phyloP scores from a whole-genome alignment of 2,113 vertebrate genomes.

The Jaculus jaculus region DNA sequence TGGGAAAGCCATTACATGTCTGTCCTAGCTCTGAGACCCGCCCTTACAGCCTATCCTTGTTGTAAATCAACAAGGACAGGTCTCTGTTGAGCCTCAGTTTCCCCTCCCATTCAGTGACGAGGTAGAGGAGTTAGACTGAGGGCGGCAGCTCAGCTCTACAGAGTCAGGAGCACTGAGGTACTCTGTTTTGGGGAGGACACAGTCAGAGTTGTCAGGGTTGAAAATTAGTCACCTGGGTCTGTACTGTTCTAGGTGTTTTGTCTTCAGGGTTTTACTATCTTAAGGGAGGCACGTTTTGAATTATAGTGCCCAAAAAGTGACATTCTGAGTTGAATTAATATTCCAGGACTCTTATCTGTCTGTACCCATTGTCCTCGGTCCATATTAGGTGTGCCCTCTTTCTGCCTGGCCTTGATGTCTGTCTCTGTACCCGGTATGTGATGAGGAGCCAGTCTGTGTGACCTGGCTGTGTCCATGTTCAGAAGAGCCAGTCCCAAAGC shows the following conservation, averaged over 20 bases:
- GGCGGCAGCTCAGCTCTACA: neutral
- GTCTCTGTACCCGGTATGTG: neutral
- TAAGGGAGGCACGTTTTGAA: neutral
- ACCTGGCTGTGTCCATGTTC: neutral
- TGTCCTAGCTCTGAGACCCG: neutral
- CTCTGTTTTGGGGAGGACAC: neutral
- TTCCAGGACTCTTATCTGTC: neutral
- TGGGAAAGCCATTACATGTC: neutral
- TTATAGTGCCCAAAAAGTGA: neutral
- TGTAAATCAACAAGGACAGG: neutral
- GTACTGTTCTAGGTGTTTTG: neutral
- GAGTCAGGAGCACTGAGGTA: neutral
- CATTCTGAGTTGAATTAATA: neutral
- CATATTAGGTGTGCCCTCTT: neutral
- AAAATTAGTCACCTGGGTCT: neutral
- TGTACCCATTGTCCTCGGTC: neutral
- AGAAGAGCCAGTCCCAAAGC: neutral
- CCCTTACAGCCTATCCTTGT: neutral
- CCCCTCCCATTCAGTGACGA: neutral
- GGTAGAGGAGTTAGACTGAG: neutral
- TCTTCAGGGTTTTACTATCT: neutral
- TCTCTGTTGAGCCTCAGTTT: slow-evolving; percentile 35
- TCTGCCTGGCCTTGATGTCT: neutral
- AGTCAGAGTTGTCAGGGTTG: neutral
- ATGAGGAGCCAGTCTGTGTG: neutral